phyloP scores from a whole-genome alignment of 2,797 vertebrate species.

The Pteronotus mesoamericanus region DNA sequence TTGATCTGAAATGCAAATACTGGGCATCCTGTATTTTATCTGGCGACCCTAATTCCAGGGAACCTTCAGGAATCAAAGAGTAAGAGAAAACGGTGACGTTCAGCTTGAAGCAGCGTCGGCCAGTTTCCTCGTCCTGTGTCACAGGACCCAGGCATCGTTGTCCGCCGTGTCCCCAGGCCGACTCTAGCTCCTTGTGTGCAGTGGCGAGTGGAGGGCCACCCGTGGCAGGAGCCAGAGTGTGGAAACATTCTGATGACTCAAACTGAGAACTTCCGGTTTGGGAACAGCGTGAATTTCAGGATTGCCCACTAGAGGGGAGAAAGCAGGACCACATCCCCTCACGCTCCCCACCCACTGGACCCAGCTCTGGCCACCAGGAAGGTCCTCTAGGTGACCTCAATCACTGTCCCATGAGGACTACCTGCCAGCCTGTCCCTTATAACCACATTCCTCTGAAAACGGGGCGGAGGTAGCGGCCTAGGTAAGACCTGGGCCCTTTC shows the following conservation, averaged over 20 bases:
- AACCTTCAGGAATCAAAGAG: background rate
- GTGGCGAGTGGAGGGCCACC: accelerated
- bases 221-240: accelerated
- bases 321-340: background rate
- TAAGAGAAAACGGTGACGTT: background rate
- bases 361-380: background rate
- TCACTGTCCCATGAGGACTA: background rate
- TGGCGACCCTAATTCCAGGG: background rate
- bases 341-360: accelerated
- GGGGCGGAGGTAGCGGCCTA: background rate
- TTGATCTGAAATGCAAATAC: background rate
- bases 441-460: background rate
- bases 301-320: background rate
- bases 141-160: background rate
- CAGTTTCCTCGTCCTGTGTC: too few relatives aligned
- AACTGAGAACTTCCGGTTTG: background rate
- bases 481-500: background rate
- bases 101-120: too few relatives aligned
- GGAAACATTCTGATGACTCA: background rate
- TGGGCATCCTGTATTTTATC: background rate
- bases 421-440: background rate
- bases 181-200: accelerated
- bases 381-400: background rate
- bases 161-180: background rate
- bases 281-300: background rate